Conservation (phyloP, 23 tunicate genomes). For the Styela clava region DNA sequence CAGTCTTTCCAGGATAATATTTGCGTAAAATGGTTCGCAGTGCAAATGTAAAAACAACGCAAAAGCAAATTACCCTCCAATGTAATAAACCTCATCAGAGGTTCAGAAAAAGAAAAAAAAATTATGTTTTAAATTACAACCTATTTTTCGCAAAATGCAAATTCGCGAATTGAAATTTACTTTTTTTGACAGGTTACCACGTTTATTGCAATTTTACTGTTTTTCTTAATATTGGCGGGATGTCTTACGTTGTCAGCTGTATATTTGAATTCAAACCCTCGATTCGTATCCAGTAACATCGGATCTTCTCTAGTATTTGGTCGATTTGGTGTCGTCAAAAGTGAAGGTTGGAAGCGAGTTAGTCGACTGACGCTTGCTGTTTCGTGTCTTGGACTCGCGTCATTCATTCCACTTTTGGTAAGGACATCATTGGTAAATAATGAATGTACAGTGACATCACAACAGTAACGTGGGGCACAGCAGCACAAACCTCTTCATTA, state of each 20-base stretch:
- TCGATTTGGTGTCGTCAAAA: neutral
- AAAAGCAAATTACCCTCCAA: too few relatives aligned
- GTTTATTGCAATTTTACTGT: neutral
- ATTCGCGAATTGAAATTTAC: neutral
- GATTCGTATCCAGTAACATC: neutral
- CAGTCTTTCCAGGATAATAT: too few relatives aligned
- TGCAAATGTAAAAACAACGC: too few relatives aligned
- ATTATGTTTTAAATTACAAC: too few relatives aligned
- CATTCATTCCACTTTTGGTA: neutral
- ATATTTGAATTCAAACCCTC: neutral
- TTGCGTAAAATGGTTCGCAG: too few relatives aligned
- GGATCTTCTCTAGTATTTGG: constrained; percentile 2
- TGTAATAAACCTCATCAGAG: too few relatives aligned
- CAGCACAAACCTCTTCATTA: too few relatives aligned
- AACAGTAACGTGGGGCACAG: too few relatives aligned
- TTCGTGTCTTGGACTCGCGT: neutral
- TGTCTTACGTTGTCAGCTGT: neutral
- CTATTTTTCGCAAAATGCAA: too few relatives aligned
- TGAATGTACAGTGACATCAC: too few relatives aligned
- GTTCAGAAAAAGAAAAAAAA: too few relatives aligned
- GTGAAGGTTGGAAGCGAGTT: neutral
- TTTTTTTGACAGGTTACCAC: neutral
- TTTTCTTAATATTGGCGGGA: neutral
- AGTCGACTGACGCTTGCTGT: neutral
- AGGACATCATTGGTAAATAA: too few relatives aligned